Evolutionary conservation across 92 coral and sea anemone species (phyloP).

Genomic region (Ricordea florida): DNA sequence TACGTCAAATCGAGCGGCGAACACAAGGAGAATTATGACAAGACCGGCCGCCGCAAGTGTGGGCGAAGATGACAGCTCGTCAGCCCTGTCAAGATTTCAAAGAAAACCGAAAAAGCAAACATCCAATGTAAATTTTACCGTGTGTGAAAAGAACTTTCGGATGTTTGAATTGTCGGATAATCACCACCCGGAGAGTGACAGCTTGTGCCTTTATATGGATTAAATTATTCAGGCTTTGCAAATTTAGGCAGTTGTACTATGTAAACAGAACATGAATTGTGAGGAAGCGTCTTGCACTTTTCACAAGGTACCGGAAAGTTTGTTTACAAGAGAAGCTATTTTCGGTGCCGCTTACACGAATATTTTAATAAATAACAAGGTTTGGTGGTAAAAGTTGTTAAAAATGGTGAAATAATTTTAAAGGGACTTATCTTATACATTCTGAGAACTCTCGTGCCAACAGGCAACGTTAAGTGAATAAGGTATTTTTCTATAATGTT

Average conservation of each 20-base stretch:
- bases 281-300: conserved; percentile 66
- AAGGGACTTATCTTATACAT: conserved; percentile 1
- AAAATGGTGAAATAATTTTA: conserved; percentile 8
- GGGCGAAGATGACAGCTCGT: conserved; percentile 70
- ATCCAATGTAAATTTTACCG: conserved; percentile 80
- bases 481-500: not conserved
- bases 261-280: conserved; percentile 74
- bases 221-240: conserved; percentile 75
- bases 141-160: conserved; percentile 87
- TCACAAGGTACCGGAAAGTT: conserved; percentile 65
- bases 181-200: conserved; percentile 78
- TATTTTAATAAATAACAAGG: conserved; percentile 49
- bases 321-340: conserved; percentile 48
- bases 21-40: conserved; percentile 77
- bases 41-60: conserved; percentile 56
- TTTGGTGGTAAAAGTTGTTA: conserved; percentile 17
- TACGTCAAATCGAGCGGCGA: conserved; percentile 78
- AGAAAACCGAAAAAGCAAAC: conserved; percentile 93
- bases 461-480: too few relatives aligned
- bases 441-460: conserved; percentile 2
- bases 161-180: conserved; percentile 84
- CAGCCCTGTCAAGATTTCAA: conserved; percentile 78
- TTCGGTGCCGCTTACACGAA: conserved; percentile 38
- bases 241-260: conserved; percentile 46
- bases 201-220: conserved; percentile 72